phyloP scores from a whole-genome alignment of 1,140 invertebrate genomes.

The Idris sp. region DNA sequence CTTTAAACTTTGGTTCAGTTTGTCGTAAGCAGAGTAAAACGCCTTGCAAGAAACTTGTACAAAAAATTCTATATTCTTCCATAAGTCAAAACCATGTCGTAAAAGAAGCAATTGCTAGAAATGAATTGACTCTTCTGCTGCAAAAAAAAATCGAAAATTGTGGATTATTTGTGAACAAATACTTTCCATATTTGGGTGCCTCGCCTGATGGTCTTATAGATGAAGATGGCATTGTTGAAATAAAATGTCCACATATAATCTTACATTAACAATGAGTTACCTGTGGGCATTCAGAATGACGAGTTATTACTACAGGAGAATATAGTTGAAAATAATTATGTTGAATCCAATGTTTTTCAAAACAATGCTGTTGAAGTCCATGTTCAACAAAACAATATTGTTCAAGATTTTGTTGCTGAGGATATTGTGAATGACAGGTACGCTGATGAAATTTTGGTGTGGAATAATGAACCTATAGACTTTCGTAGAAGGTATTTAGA shows the following conservation, averaged over 20 bases:
- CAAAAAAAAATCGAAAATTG: conserved; percentile 45
- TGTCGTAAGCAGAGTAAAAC: conserved; percentile 54
- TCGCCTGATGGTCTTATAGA: conserved; percentile 71
- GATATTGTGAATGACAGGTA: not conserved
- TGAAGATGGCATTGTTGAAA: conserved; percentile 62
- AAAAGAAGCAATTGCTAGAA: conserved; percentile 63
- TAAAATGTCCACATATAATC: conserved; percentile 70
- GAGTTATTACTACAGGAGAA: too few relatives aligned
- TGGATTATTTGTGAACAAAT: conserved; percentile 43
- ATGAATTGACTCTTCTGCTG: conserved; percentile 49
- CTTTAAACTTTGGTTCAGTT: conserved; percentile 68
- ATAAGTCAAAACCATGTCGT: conserved; percentile 31
- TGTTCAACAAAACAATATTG: too few relatives aligned
- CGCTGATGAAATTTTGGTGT: not conserved
- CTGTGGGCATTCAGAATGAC: too few relatives aligned
- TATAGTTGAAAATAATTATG: too few relatives aligned
- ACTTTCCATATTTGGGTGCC: too few relatives aligned
- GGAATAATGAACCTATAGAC: not conserved
- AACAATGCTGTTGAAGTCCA: too few relatives aligned
- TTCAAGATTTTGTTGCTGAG: too few relatives aligned
- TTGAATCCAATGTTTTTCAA: too few relatives aligned
- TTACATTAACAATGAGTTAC: too few relatives aligned
- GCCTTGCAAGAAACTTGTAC: conserved; percentile 56
- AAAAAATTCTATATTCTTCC: conserved; percentile 61
- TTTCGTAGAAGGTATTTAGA: not conserved